Base-by-base conservation (phyloP, 1,140 invertebrate species). In the Harpegnathos saltator region DNA sequence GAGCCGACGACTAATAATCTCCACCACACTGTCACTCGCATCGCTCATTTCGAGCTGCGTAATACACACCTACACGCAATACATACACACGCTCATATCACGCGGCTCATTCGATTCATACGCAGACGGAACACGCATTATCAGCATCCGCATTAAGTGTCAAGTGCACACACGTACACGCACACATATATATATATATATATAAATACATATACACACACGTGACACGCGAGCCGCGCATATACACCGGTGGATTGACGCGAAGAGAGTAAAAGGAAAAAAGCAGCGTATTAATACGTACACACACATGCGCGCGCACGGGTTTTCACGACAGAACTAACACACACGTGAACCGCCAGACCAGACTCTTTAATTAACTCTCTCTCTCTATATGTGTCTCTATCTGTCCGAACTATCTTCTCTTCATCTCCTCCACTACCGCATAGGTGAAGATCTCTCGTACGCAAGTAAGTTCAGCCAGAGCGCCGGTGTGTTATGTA, bases 381-480 rank as follows among this genome's bases (percentile, higher is more conserved):
- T 94, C 90, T 89, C 84, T 93, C 83, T 93, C 89, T 92, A n/a
- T 80, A 88, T 93, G 89, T 94, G 90, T 94, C 91, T 94, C 91
- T 94, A 92, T 94, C 86, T 94, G 92, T 92, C 92, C 91, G 91
- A 92, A 92, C 91, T 89, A 78, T 90, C 90, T 89, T 89, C 89
- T 91, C 89, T 91, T 93, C 91, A 90, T 93, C 75, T 80, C 91
- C 90, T 93, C 91, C 90, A 91, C 90, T 89, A 90, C 92, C 85
- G 90, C 92, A 87, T 93, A 94, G 94, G 93, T 93, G 93, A 94
- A 88, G 93, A 94, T 92, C 93, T 93, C 93, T 92, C 92, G 89
- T 93, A 94, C 73, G 52, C 92, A 94, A 94, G 93, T 94, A 94
- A 94, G 93, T 94, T 89, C 54, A 82, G 86, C 72, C 61, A 71